Base-by-base conservation (phyloP, 2,113 vertebrate species). In the Noturus placidus region DNA sequence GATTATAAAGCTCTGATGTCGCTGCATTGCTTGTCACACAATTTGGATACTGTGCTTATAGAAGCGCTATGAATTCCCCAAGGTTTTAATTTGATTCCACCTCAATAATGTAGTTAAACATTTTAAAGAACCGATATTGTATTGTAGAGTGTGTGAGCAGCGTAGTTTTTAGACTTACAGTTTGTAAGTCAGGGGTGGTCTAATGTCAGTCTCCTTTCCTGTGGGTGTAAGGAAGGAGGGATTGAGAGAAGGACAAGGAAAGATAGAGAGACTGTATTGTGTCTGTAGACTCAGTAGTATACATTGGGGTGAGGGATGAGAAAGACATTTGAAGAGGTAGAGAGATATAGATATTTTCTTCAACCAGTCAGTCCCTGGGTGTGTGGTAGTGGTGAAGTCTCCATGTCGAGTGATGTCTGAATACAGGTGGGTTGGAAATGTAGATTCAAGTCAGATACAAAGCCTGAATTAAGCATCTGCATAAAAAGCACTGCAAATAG, bases 121-220 rank as follows among this genome's bases (percentile, higher is more conserved):
- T 27, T 25, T 42, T 54, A 15, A 20, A 15, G 6, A 56, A 59
- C 30, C 25, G 17, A 17, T 19, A n/a, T 72, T 74, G 17, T 56
- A 25, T 72, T 3, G 30, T 72, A 33, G 52, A 27, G 54, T 78
- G 11, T 61, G 70, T 77, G 35, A 61, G 30, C 5, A 61, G 30
- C 1, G n/a, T 35, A 27, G 50, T 3, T 33, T 85, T 57, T 33
- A 76, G 54, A 35, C n/a, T n/a, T 76, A 35, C 54, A 5, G 54
- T n/a, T 20, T 77, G 10, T 7, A 85, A 72, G 50, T 67, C 76
- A 89, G 76, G 42, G 63, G 52, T 85, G 70, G 61, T 86, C 67
- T 74, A 77, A 87, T 69, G 57, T n/a, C 22, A 69, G 74, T 33
- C 14, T 4, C 70, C 61, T 46, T 77, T 89, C 86, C 86, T 82